Base-by-base conservation (phyloP, 2,797 vertebrate species). In the Simalia tracyae region DNA sequence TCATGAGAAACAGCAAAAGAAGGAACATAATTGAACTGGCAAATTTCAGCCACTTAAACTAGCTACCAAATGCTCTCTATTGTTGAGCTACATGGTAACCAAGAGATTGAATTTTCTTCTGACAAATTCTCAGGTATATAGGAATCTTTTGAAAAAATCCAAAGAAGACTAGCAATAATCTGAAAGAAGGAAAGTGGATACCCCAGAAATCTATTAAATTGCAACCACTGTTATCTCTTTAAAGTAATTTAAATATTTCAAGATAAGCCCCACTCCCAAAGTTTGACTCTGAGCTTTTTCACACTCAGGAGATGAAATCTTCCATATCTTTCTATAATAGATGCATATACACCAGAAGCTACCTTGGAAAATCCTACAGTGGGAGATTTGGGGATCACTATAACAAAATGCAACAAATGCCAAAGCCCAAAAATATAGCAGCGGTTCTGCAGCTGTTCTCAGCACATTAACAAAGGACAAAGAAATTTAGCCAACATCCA, bases 1-100 rank as follows among this genome's bases (percentile, higher is more conserved):
- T 84, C 24, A 81, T 88, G 57, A 88, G 42, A 91, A 91, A 91
- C 36, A 87, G 86, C 68, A 88, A 91, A 61, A 88, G 28, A n/a
- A 57, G 7, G 6, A n/a, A 72, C 63, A n/a, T 56, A 72, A n/a
- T n/a, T n/a, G n/a, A n/a, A n/a, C 46, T 46, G 31, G 24, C 54
- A 91, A 85, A 26, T 86, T 57, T 64, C 90, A 86, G 26, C 54
- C 3, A 68, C 84, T 86, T 57, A 54, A 68, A 68, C 28, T n/a
- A n/a, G 61, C 31, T 86, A 56, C 22, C 56, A 81, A 63, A 46
- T 88, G 86, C 60, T 57, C 14, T 50, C 57, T 81, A 60, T 84
- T 54, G 59, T 14, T 91, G 57, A 61, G 68, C 42, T 54, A 17
- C 2, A 5, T 28, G 17, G 6, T 31, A 76, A 72, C 56, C 12